phyloP scores from a whole-genome alignment of 2,888 invertebrate genomes.

The Mantis religiosa region DNA sequence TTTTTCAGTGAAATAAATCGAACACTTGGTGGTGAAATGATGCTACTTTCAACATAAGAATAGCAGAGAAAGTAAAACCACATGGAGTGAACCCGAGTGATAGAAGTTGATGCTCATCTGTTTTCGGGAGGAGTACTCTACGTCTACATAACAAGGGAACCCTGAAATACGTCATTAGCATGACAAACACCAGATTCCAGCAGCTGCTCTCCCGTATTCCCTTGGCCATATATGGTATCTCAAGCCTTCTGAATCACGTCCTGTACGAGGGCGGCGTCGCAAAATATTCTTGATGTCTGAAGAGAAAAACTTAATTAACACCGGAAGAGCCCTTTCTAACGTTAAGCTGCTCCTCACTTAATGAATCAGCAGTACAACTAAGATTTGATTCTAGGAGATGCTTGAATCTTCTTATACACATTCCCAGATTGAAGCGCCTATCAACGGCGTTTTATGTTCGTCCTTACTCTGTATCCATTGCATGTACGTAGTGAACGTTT shows the following conservation, averaged over 20 bases:
- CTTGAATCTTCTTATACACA: too few relatives aligned
- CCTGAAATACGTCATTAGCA: background rate
- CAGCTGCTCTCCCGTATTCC: background rate
- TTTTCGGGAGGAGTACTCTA: background rate
- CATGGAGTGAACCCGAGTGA: background rate
- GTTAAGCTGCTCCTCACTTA: background rate
- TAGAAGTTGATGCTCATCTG: background rate
- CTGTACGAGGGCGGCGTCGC: background rate
- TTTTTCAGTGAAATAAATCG: too few relatives aligned
- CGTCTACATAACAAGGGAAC: background rate
- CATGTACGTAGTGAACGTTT: too few relatives aligned
- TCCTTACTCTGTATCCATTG: too few relatives aligned
- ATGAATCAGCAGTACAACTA: too few relatives aligned
- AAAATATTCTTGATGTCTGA: background rate
- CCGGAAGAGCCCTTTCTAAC: background rate
- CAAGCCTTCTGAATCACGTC: background rate
- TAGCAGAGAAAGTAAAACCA: background rate
- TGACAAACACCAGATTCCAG: background rate
- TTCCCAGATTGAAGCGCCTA: too few relatives aligned
- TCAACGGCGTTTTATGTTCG: too few relatives aligned
- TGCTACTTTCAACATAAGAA: too few relatives aligned
- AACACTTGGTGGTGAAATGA: too few relatives aligned
- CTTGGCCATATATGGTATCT: background rate
- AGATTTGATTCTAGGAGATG: too few relatives aligned
- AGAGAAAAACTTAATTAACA: background rate